Evolutionary conservation across 2,888 invertebrate species (phyloP).

Genomic region (Malthinus flaveolus): DNA sequence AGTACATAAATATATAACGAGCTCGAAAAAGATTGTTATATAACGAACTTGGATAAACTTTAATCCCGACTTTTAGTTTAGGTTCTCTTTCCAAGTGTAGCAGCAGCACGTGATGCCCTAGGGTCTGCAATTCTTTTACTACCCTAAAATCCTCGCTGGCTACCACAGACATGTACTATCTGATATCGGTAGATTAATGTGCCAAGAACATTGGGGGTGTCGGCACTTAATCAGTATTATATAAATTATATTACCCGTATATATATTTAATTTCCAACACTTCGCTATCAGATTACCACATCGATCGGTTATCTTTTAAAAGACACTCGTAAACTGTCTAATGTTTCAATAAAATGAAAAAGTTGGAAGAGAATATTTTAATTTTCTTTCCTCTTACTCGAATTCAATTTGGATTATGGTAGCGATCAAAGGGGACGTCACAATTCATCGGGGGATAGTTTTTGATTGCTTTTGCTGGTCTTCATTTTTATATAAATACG

Average conservation of each 20-base stretch:
- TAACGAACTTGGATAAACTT: slow-evolving; percentile 1
- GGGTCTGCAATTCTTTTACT: slow-evolving; percentile 16
- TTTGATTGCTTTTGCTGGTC: no score
- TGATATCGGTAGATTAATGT: slow-evolving; percentile 33
- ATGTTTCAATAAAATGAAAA: no score
- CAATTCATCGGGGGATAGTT: no score
- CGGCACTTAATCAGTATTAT: slow-evolving; percentile 33
- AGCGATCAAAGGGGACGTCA: no score
- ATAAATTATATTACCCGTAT: slow-evolving; percentile 20
- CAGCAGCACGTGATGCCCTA: slow-evolving; percentile 12
- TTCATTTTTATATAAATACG: no score
- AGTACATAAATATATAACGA: slow-evolving; percentile 1
- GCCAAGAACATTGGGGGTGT: slow-evolving; percentile 29
- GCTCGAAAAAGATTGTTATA: slow-evolving; percentile 3
- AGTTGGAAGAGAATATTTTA: no score
- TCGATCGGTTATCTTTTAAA: slow-evolving; percentile 7
- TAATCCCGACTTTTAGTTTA: slow-evolving; percentile 9
- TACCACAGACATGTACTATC: slow-evolving; percentile 13
- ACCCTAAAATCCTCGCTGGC: slow-evolving; percentile 10
- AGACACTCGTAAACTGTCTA: no score
- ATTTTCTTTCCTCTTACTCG: no score
- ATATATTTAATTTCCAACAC: slow-evolving; percentile 17
- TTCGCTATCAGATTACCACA: slow-evolving; percentile 12
- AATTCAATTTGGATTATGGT: no score
- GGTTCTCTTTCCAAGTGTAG: slow-evolving; percentile 1